Evolutionary conservation across 2,113 vertebrate genomes (phyloP).

Genomic region (Elanus axillaris): DNA sequence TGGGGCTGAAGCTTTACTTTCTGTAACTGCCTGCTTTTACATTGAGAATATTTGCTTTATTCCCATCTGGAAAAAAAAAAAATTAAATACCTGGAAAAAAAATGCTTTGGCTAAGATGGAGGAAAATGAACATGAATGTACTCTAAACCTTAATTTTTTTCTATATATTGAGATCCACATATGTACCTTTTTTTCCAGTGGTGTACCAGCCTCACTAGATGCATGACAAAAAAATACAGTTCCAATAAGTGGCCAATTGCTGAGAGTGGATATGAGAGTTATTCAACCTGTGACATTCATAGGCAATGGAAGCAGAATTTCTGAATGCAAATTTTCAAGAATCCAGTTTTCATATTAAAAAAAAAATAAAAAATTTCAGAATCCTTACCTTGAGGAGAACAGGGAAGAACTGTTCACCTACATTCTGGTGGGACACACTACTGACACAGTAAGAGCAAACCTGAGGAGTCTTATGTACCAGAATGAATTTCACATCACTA

Average conservation of each 20-base stretch:
- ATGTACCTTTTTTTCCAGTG: not conserved
- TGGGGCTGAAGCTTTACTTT: not conserved
- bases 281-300: not conserved
- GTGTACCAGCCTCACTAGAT: not conserved
- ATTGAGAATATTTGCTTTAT: not conserved
- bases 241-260: fast-evolving
- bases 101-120: not conserved
- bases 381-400: not conserved
- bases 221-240: not conserved
- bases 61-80: fast-evolving
- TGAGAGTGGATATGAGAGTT: not conserved
- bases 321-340: not conserved
- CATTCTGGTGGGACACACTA: not conserved
- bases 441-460: not conserved
- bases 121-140: not conserved
- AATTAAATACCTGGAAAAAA: not conserved
- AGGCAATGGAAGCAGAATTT: not conserved
- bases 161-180: not conserved
- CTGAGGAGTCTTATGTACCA: not conserved
- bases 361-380: not conserved
- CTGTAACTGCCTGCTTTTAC: not conserved
- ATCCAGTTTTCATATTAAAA: not conserved
- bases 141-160: not conserved
- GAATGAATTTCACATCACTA: not conserved
- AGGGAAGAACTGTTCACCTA: not conserved